Percentiles rank a stretch among this genome's conserved stretches.
Evolutionary conservation across 2,797 vertebrate species (phyloP).

Genomic region (Acipenser oxyrinchus): DNA sequence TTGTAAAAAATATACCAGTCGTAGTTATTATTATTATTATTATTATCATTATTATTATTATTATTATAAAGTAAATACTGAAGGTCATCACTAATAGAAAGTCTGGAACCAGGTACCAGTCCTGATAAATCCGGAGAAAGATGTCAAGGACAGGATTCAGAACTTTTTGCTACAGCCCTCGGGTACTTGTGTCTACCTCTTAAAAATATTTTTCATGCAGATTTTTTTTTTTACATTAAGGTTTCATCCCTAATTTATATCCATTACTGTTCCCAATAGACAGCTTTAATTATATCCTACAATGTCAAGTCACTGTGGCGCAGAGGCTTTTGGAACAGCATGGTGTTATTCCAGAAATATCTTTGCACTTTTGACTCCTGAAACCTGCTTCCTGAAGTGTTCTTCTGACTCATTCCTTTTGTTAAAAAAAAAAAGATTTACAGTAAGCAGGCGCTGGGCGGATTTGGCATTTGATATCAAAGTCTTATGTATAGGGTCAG

Average conservation of each 20-base stretch:
- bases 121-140: too few species aligned
- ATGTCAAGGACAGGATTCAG: too few species aligned
- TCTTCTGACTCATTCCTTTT: constrained; percentile 46
- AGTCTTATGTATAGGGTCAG: too few species aligned
- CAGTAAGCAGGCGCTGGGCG: constrained; percentile 54
- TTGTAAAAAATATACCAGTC: constrained; percentile 33
- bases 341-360: constrained; percentile 70
- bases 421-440: constrained; percentile 50
- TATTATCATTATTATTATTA: too few species aligned
- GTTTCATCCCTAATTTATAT: constrained; percentile 53
- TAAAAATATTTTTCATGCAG: not conserved
- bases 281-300: constrained; percentile 50
- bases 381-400: constrained; percentile 62
- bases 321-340: constrained; percentile 52
- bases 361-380: constrained; percentile 69
- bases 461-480: constrained; percentile 47
- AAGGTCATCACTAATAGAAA: too few species aligned
- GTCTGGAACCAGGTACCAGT: too few species aligned
- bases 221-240: constrained; percentile 30
- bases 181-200: too few species aligned
- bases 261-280: constrained; percentile 37
- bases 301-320: constrained; percentile 45
- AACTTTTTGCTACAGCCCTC: too few species aligned
- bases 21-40: too few species aligned
- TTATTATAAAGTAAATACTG: too few species aligned